Evolutionary conservation across 1,140 invertebrate genomes (phyloP).

Genomic region (Pogonomyrmex barbatus): DNA sequence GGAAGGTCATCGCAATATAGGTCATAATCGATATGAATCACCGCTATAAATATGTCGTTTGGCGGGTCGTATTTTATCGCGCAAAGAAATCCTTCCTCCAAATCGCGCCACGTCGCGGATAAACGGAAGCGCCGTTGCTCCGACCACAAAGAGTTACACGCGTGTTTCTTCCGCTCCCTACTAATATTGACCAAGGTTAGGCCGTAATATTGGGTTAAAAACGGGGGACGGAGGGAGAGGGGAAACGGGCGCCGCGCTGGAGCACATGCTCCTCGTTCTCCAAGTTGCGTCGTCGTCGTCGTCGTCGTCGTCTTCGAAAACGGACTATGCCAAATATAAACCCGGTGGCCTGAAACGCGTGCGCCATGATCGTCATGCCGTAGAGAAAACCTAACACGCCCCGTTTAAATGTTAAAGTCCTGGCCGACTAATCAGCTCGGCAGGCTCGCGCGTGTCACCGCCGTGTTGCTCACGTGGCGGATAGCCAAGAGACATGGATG

Average conservation of each 20-base stretch:
- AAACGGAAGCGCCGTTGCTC: not conserved
- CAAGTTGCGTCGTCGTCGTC: not conserved
- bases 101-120: not conserved
- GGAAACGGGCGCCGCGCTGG: not conserved
- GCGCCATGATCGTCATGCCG: slow-evolving; percentile 51
- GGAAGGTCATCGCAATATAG: not conserved
- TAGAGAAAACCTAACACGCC: slow-evolving; percentile 16
- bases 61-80: not conserved
- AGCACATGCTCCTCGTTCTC: slow-evolving; percentile 44
- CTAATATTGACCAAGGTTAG: slow-evolving; percentile 63
- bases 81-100: not conserved
- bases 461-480: slow-evolving; percentile 58
- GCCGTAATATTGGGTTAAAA: slow-evolving; percentile 31
- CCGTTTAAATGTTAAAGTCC: slow-evolving; percentile 70
- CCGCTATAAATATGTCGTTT: not conserved
- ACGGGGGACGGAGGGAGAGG: not conserved
- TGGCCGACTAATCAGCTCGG: slow-evolving; percentile 30
- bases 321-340: slow-evolving; percentile 73
- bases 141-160: not conserved
- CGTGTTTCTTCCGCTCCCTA: slow-evolving; percentile 38
- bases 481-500: slow-evolving; percentile 64
- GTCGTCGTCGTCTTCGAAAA: slow-evolving; percentile 36
- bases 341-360: slow-evolving; percentile 63
- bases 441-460: slow-evolving; percentile 58
- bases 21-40: not conserved